Base-by-base conservation (phyloP, 2,888 invertebrate genomes). In the Prosapia bicincta region DNA sequence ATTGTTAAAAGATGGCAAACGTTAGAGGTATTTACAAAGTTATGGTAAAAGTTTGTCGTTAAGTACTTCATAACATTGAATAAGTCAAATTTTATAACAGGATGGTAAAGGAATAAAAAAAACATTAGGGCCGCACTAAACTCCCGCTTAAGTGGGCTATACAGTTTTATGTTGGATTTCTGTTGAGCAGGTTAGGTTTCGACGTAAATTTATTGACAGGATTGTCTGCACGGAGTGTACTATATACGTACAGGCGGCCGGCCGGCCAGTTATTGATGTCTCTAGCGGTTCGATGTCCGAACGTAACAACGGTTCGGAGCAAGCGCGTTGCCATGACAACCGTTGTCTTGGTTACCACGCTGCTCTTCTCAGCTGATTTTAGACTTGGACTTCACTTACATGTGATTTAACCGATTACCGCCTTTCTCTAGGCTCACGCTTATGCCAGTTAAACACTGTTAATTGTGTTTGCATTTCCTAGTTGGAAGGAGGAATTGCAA, bases 341-440 rank as follows among this genome's bases (percentile, higher is more conserved):
- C 54, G 77, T 77, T 30, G 77, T 26, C 69, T 65, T 66, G 77
- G 54, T 26, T 10, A 77, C 71, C 74, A 38, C 71, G 72, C 72
- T 26, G 24, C 67, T 69, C 76, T 66, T 71, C 71, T 75, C 76
- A 76, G 76, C 76, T 76, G 76, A 76, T 76, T 67, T 68, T 54
- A 20, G 23, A 26, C 74, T 74, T 54, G 74, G 54, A 74, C 74
- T 74, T 72, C 38, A 72, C 72, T 72, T 72, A 72, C 72, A 72
- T 72, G 72, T 72, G 72, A 72, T 72, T 67, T 66, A 72, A n/a
- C 67, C 26, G 54, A 54, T 20, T 13, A 20, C n/a, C 38, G 13
- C 15, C 38, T 15, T 38, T 6, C 38, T 3, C 3, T 54, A 30
- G 6, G 9, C 54, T 20, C 5, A 10, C 20, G 2, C 38, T 38